These are phyloP conservation scores for Apocrypta bakeri DNA, from an alignment of 1,140 invertebrate genomes.

Conservation along the genomic window DNA sequence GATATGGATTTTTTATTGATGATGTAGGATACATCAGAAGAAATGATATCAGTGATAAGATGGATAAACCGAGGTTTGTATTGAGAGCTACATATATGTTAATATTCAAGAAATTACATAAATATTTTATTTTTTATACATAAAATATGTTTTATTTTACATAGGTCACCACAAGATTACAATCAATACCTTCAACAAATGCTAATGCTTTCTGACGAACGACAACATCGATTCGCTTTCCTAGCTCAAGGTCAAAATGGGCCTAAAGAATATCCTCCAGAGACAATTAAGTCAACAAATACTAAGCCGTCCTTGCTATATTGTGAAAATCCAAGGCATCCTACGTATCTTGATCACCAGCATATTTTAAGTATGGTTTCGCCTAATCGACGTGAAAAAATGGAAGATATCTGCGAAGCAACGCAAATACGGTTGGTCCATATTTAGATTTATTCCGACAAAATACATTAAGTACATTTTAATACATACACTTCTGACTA, in stretches of 20 bases:
- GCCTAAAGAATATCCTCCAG: slow-evolving; percentile 66
- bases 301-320: slow-evolving; percentile 60
- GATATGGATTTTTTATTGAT: slow-evolving; percentile 59
- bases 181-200: slow-evolving; percentile 65
- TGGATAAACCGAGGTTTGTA: slow-evolving; percentile 58
- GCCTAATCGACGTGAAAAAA: slow-evolving; percentile 64
- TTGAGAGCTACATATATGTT: slow-evolving; percentile 2
- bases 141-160: slow-evolving; percentile 49
- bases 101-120: slow-evolving; percentile 19
- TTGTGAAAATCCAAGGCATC: slow-evolving; percentile 66
- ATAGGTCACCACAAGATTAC: slow-evolving; percentile 67
- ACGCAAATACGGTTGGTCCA: slow-evolving; percentile 58
- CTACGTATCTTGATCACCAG: slow-evolving; percentile 59
- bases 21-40: slow-evolving; percentile 59
- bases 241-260: slow-evolving; percentile 63
- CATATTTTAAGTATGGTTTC: slow-evolving; percentile 62
- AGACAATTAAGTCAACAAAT: slow-evolving; percentile 62
- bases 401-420: slow-evolving; percentile 66
- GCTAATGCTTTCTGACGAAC: slow-evolving; percentile 64
- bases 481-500: too few relatives aligned
- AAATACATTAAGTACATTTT: too few relatives aligned
- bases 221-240: slow-evolving; percentile 58
- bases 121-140: slow-evolving; percentile 12
- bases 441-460: too few relatives aligned
- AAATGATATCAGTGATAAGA: slow-evolving; percentile 59